Evolutionary conservation across 37 sponge, comb jelly and placozoan genomes (phyloP).

Genomic region (Chondrosia reniformis): DNA sequence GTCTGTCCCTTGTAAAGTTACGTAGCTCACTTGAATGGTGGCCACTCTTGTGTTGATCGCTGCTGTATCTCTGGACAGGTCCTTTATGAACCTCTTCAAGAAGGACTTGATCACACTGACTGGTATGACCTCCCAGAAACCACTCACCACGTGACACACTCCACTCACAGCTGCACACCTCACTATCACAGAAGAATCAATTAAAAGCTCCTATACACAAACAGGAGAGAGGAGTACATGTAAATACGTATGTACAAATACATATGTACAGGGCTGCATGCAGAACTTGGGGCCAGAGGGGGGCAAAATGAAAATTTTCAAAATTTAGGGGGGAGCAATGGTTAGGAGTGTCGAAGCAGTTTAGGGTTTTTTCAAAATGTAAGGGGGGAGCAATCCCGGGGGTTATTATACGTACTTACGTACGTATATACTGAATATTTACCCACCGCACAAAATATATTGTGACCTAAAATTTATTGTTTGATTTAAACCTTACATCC

Average conservation of each 20-base stretch:
- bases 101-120: slow-evolving; percentile 54
- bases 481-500: slow-evolving; percentile 42
- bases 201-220: slow-evolving; percentile 55
- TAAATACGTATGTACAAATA: slow-evolving; percentile 2
- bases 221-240: background rate
- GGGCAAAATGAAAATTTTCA: too few relatives aligned
- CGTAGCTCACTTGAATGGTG: slow-evolving; percentile 58
- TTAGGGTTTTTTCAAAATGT: background rate
- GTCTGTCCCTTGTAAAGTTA: too few relatives aligned
- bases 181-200: slow-evolving; percentile 55
- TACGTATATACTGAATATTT: background rate
- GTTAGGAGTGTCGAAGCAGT: too few relatives aligned
- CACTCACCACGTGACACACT: slow-evolving; percentile 60
- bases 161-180: slow-evolving; percentile 49
- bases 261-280: too few relatives aligned
- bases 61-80: slow-evolving; percentile 58
- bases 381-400: background rate
- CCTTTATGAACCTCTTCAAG: slow-evolving; percentile 43
- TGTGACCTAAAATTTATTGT: background rate
- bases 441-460: background rate
- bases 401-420: too few relatives aligned
- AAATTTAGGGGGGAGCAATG: too few relatives aligned
- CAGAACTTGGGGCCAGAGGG: too few relatives aligned
- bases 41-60: slow-evolving; percentile 62
- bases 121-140: slow-evolving; percentile 87